These are phyloP conservation scores for Drosophila paulistorum DNA, from an alignment of 1,140 invertebrate species.

Conservation along the genomic window DNA sequence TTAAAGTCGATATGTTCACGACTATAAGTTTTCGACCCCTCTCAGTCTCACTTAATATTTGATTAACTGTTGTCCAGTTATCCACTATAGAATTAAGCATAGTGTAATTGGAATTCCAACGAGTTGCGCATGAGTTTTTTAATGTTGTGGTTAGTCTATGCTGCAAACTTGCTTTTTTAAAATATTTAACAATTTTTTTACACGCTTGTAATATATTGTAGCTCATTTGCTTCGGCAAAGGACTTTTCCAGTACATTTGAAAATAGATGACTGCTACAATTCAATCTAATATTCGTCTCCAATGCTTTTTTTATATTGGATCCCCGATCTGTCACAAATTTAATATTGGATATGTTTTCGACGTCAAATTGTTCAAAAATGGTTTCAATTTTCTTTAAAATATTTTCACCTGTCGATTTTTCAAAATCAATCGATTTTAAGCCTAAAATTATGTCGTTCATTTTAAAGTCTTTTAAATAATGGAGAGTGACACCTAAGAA, in stretches of 20 bases:
- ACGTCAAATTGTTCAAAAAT: conserved; percentile 16
- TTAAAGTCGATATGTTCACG: too few relatives aligned
- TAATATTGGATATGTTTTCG: conserved; percentile 20
- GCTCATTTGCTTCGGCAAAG: conserved; percentile 11
- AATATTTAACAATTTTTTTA: conserved; percentile 30
- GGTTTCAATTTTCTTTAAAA: conserved; percentile 10
- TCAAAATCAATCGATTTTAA: conserved; percentile 30
- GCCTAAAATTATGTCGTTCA: conserved; percentile 4
- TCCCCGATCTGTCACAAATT: too few relatives aligned
- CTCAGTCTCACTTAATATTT: conserved; percentile 24
- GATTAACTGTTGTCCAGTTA: conserved; percentile 33
- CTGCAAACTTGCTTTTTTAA: conserved; percentile 38
- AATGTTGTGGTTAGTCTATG: conserved; percentile 25
- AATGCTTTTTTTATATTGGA: conserved; percentile 11
- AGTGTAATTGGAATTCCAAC: conserved; percentile 31
- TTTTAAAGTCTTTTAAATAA: conserved; percentile 16
- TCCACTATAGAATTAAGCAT: conserved; percentile 41
- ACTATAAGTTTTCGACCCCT: background rate
- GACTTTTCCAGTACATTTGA: conserved; percentile 28
- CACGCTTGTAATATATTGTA: conserved; percentile 16
- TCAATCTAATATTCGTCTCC: conserved; percentile 20
- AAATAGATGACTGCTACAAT: conserved; percentile 32
- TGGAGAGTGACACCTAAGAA: too few relatives aligned
- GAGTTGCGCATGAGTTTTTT: conserved; percentile 33
- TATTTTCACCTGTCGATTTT: conserved; percentile 14